Percentiles rank a stretch among this genome's conserved stretches.
Conservation (phyloP, 2,888 invertebrate genomes). For the Saturnia japonica region DNA sequence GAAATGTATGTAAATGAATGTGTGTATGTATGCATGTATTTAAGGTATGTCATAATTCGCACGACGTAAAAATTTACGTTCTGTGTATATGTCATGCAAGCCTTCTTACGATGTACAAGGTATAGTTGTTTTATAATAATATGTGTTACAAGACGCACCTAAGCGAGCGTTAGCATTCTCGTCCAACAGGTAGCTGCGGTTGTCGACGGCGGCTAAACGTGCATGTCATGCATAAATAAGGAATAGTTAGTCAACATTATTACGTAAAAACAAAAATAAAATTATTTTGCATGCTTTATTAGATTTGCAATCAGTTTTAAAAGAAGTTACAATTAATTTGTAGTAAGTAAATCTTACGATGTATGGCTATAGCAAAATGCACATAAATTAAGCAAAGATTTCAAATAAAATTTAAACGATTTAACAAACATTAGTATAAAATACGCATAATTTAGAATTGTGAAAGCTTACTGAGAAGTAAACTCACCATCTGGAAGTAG, state of each 20-base stretch:
- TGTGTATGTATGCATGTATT: too few relatives aligned
- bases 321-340: not conserved
- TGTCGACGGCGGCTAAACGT: conserved; percentile 87
- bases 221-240: conserved; percentile 65
- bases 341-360: too few relatives aligned
- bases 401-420: not conserved
- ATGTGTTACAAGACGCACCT: conserved; percentile 66
- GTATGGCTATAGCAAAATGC: not conserved
- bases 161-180: conserved; percentile 84
- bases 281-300: not conserved
- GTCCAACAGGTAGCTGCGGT: conserved; percentile 89
- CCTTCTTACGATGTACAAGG: too few relatives aligned
- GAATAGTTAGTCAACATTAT: conserved; percentile 15
- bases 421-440: too few relatives aligned
- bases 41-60: too few relatives aligned
- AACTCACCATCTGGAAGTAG: conserved; percentile 67
- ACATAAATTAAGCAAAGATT: not conserved
- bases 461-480: not conserved
- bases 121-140: too few relatives aligned
- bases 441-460: not conserved
- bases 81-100: too few relatives aligned
- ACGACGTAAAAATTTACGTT: too few relatives aligned
- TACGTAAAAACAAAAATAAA: not conserved
- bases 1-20: too few relatives aligned
- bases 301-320: not conserved